A percentile compares a stretch with the other conserved stretches of the same genome.
These are phyloP conservation scores for Glyptemys insculpta DNA, from an alignment of 2,797 vertebrate species.

Conservation along the genomic window DNA sequence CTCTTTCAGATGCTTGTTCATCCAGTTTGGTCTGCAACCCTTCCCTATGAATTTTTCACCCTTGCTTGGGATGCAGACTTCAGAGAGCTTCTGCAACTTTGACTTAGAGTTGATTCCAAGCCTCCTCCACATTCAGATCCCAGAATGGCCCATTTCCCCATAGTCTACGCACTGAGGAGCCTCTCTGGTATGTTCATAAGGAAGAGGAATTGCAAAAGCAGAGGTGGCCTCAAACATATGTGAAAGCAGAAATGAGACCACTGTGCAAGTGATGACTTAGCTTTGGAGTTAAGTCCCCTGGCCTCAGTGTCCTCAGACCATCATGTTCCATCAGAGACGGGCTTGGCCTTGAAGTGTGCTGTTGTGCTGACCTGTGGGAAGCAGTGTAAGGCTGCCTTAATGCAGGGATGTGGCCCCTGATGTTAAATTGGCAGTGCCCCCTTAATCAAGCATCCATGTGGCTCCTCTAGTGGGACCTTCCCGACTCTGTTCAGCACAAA, in stretches of 20 bases:
- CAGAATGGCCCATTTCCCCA: neutral
- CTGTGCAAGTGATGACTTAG: neutral
- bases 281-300: neutral
- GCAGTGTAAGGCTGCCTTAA: neutral
- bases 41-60: no score
- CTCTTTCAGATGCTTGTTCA: no score
- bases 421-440: neutral
- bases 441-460: neutral
- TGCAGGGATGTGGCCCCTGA: neutral
- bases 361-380: neutral
- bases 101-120: no score
- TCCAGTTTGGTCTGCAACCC: no score
- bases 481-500: neutral
- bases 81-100: no score
- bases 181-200: neutral
- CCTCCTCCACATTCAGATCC: neutral
- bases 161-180: no score
- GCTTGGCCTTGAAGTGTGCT: neutral
- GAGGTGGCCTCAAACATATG: neutral
- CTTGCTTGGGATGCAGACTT: no score
- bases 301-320: neutral
- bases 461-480: neutral
- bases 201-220: neutral
- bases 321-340: neutral
- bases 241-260: neutral